Evolutionary conservation across 1,140 invertebrate genomes (phyloP), one percentile per base, ranked within the genome.

Genomic region (Anagrus nilaparvatae): DNA sequence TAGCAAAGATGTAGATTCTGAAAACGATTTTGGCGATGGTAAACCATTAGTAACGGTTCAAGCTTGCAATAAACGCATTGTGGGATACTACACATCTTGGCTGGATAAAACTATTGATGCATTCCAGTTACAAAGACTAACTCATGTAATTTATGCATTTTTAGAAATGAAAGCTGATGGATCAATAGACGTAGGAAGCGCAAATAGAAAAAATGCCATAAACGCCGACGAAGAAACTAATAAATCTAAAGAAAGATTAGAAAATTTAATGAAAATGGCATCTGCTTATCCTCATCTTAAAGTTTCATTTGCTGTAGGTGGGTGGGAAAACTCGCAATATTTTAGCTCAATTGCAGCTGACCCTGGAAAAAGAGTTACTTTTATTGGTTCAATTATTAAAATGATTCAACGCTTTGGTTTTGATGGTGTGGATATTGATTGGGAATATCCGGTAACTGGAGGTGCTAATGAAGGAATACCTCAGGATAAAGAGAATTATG

Each of bases 361-460:
- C 41, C 43, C 71, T 7, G 49, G 36, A 1, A 49, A 60, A 13
- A 70, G 82, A 8, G 55, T 63, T 1, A 67, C 52, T n/a, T 82
- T 86, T 43, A 70, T 78, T 7, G 45, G 70, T 3, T 76, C 72
- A 44, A 69, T 75, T 2, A 61, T 82, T 0, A 47, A 63, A 1
- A 78, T 81, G 47, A 40, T 82, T 0, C 54, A 64, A 37, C 71
- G 69, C n/a, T 72, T 84, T 53, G 66, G 72, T 5, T 87, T 89
- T 42, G 81, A 88, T 61, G 86, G 86, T 1, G 67, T 89, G 3
- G 84, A 88, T 55, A 9, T 89, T 10, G 84, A 87, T 56, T 87
- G 84, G 84, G 83, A 87, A 52, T 86, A 86, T 53, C 84, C 82
- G 0, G 72, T 65, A 10, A 62, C 68, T 9, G 42, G 72, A 3